Evolutionary conservation across 2,797 vertebrate genomes (phyloP), one percentile per base, ranked within the genome.

Genomic region (Ambastaia sidthimunki): DNA sequence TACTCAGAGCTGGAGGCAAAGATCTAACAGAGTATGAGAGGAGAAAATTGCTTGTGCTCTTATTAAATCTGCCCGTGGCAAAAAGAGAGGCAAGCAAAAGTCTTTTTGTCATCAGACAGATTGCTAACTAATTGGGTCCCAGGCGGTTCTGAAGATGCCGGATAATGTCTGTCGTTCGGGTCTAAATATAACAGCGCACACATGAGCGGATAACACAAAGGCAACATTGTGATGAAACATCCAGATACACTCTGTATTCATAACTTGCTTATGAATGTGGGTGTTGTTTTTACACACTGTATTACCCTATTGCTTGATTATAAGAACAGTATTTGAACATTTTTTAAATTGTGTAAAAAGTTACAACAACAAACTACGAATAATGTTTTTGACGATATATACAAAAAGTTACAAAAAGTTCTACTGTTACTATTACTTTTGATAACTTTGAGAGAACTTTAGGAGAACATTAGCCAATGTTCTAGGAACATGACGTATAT

Each of bases 71-170:
- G 80, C 89, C 87, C 90, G 90, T 92, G 87, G 89, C 89, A 87
- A 90, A 91, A 44, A 44, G 9, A 62, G 73, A 84, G 85, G 82
- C 82, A 89, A 89, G 88, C 83, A 55, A 4, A 80, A 83, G 76
- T 87, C 77, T 89, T 91, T 91, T 92, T 92, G 92, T 94, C 91
- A 92, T 91, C 83, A 85, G 82, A 83, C 88, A 82, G 86, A 89
- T 90, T 87, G 88, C 81, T 71, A 88, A 88, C 90, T 93, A 92
- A 94, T 93, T 93, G 91, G 90, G 83, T 93, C 91, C 92, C 91
- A 37, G 88, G 75, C 88, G 91, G 91, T 91, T 86, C 82, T 18
- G 80, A 78, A 83, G 70, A 78, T 65, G 66, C 78, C 78, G 84
- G 79, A 80, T 87, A 88, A 80, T 15, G 77, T 79, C 65, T 75